These are phyloP conservation scores for Columba janthina DNA, from an alignment of 2,113 vertebrate genomes.

Conservation along the genomic window DNA sequence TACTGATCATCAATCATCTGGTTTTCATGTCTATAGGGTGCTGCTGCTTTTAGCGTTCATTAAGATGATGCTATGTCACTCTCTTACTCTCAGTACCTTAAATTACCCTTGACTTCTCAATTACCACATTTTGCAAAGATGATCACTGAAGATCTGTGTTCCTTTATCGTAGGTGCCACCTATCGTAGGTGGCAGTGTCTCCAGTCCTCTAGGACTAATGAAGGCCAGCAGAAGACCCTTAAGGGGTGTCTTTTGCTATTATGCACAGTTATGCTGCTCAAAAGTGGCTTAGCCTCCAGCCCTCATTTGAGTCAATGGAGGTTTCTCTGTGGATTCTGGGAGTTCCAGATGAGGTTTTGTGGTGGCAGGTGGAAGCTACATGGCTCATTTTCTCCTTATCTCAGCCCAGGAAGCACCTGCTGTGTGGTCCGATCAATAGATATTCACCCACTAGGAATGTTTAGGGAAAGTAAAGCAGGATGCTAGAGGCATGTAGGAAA, in stretches of 20 bases:
- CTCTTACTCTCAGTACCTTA: neutral
- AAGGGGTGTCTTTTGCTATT: neutral
- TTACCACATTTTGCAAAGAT: neutral
- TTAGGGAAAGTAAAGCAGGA: neutral
- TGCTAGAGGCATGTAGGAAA: neutral
- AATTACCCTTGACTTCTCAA: neutral
- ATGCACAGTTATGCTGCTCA: neutral
- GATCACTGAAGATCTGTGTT: neutral
- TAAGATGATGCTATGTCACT: neutral
- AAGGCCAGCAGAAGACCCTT: neutral
- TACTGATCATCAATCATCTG: neutral
- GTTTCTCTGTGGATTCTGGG: neutral
- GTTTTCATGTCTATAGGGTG: neutral
- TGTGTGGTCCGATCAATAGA: neutral
- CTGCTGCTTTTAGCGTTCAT: neutral
- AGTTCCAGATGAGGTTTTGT: neutral
- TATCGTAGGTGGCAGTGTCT: neutral
- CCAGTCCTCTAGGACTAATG: neutral
- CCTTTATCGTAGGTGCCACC: neutral
- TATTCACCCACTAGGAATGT: neutral
- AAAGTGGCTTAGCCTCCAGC: neutral
- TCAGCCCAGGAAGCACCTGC: neutral
- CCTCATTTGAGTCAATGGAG: neutral
- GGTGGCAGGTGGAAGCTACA: rapidly evolving
- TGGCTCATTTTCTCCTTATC: neutral